phyloP scores from a whole-genome alignment of 2,888 invertebrate genomes.

The Amiota minor region DNA sequence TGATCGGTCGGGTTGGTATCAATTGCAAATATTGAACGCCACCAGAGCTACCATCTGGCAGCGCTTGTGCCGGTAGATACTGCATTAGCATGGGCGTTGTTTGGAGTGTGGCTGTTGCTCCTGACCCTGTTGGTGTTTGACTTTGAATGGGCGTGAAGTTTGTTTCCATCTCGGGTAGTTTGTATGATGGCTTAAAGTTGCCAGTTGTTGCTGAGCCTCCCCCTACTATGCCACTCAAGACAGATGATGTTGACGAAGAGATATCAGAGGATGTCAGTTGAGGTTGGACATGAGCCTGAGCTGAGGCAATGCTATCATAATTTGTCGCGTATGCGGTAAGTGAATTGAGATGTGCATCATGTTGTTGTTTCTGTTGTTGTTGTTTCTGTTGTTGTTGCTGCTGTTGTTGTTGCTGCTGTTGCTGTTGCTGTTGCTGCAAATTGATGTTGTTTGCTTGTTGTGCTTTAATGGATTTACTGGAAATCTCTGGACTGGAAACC shows the following conservation, averaged over 20 bases:
- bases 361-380: slow-evolving; percentile 42
- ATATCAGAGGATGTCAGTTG: not conserved
- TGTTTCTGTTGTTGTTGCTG: slow-evolving; percentile 40
- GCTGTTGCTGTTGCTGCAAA: slow-evolving; percentile 38
- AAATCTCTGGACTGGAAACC: slow-evolving; percentile 65
- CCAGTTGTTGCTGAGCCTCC: not conserved
- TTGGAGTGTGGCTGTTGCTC: slow-evolving; percentile 40
- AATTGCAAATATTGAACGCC: slow-evolving; percentile 71
- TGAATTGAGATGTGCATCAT: slow-evolving; percentile 67
- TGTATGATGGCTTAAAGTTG: slow-evolving; percentile 64
- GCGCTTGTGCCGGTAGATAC: slow-evolving; percentile 67
- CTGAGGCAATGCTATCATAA: slow-evolving; percentile 54
- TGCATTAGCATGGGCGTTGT: slow-evolving; percentile 71
- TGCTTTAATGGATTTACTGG: slow-evolving; percentile 56
- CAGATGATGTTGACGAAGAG: not conserved
- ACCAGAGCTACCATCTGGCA: slow-evolving; percentile 60
- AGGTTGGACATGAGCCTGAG: slow-evolving; percentile 41
- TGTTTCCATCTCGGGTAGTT: slow-evolving; percentile 68
- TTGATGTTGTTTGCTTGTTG: slow-evolving; percentile 40
- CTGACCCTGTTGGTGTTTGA: slow-evolving; percentile 11
- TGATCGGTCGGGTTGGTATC: slow-evolving; percentile 71
- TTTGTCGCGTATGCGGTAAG: slow-evolving; percentile 68
- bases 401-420: slow-evolving; percentile 45
- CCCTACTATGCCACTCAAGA: not conserved
- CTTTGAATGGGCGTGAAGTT: slow-evolving; percentile 70